These are phyloP conservation scores for Callorhinus ursinus DNA, from an alignment of 2,113 vertebrate species.

Conservation along the genomic window DNA sequence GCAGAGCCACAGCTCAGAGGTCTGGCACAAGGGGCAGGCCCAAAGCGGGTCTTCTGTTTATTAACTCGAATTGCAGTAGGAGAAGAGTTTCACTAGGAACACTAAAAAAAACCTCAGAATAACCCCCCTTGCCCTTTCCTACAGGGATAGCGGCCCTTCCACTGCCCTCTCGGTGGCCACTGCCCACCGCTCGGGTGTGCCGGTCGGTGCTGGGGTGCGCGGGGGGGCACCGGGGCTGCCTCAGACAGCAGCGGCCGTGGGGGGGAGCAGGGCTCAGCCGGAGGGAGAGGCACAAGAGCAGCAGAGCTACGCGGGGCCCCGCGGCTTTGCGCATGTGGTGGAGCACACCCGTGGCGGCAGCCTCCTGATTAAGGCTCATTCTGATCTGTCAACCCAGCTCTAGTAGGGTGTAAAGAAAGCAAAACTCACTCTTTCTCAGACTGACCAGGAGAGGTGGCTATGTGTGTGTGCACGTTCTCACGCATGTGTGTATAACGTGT, in stretches of 20 bases:
- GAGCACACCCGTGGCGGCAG: not conserved
- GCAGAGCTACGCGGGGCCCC: not conserved
- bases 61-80: too few relatives aligned
- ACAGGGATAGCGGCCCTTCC: not conserved
- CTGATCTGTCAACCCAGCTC: not conserved
- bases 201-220: too few relatives aligned
- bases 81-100: not conserved
- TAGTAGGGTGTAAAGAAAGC: not conserved
- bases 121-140: not conserved
- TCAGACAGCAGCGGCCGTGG: fast-evolving
- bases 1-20: fast-evolving
- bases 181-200: too few relatives aligned
- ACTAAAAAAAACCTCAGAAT: not conserved
- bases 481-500: not conserved
- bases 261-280: fast-evolving
- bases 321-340: not conserved
- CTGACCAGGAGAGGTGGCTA: not conserved
- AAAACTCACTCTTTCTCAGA: not conserved
- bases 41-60: not conserved
- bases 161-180: fast-evolving
- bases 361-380: not conserved
- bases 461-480: fast-evolving
- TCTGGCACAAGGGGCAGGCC: too few relatives aligned
- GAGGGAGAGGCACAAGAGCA: not conserved
- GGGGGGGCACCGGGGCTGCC: too few relatives aligned